phyloP scores from a whole-genome alignment of 2,113 vertebrate genomes.

The Suncus etruscus region DNA sequence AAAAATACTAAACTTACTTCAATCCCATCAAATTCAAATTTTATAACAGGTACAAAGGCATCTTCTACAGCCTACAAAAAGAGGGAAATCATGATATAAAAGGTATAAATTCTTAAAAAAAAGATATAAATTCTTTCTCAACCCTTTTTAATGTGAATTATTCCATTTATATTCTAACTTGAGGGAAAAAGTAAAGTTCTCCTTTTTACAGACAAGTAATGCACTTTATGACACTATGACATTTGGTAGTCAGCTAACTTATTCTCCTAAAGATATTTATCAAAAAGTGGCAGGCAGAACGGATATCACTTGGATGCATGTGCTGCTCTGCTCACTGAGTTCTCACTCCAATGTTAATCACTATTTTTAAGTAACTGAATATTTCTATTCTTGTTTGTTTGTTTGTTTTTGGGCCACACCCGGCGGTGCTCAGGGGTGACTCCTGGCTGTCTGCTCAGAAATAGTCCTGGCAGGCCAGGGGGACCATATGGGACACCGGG shows the following conservation, averaged over 20 bases:
- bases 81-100: conserved; percentile 47
- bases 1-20: conserved; percentile 90
- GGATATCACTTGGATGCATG: background rate
- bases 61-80: conserved; percentile 95
- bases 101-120: background rate
- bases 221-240: conserved; percentile 9
- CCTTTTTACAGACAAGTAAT: conserved; percentile 12
- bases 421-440: too few relatives aligned
- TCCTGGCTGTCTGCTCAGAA: too few relatives aligned
- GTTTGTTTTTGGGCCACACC: too few relatives aligned
- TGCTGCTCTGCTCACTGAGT: too few relatives aligned
- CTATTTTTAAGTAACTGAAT: too few relatives aligned
- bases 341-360: too few relatives aligned
- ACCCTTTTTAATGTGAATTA: background rate
- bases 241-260: background rate
- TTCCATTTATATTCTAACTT: conserved; percentile 8
- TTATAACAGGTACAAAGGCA: conserved; percentile 98
- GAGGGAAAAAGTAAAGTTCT: conserved; percentile 47
- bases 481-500: too few relatives aligned
- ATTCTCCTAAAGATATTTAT: conserved; percentile 38
- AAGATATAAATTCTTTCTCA: background rate
- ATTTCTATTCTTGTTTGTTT: too few relatives aligned
- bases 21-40: conserved; percentile 98
- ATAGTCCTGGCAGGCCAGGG: too few relatives aligned
- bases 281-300: conserved; percentile 46